Conservation (phyloP, 2,888 invertebrate genomes). For the Scaptomyza flava region DNA sequence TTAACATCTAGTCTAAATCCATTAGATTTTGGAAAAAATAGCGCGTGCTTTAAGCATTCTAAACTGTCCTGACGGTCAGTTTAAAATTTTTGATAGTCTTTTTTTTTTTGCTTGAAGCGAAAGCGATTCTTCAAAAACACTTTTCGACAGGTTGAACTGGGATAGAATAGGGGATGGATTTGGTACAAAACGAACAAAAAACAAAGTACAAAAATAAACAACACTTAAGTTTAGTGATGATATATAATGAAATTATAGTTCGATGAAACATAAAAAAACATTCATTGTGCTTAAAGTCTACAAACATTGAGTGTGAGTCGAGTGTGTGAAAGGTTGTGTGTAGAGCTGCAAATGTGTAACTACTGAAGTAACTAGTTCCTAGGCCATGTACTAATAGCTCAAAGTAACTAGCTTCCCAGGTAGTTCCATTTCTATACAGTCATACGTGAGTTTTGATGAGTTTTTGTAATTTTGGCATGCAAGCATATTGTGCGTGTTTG, state of each 20-base stretch:
- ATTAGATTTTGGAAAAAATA: neutral
- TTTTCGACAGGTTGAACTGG: slow-evolving; percentile 79
- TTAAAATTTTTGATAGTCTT: slow-evolving; percentile 3
- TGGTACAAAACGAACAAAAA: slow-evolving; percentile 35
- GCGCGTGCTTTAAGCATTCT: slow-evolving; percentile 70
- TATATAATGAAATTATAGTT: slow-evolving; percentile 10
- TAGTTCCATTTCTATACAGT: neutral
- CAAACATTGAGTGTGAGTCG: slow-evolving; percentile 21
- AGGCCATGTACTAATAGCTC: slow-evolving; percentile 64
- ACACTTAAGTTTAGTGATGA: slow-evolving; percentile 47
- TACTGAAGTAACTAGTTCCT: slow-evolving; percentile 17
- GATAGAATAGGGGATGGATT: slow-evolving; percentile 68
- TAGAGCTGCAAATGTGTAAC: neutral
- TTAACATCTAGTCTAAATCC: slow-evolving; percentile 43
- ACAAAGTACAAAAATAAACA: slow-evolving; percentile 49
- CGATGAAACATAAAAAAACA: slow-evolving; percentile 36
- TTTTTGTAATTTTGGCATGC: slow-evolving; percentile 15
- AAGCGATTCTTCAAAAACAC: slow-evolving; percentile 81
- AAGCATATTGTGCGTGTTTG: slow-evolving; percentile 13
- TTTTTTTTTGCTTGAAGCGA: slow-evolving; percentile 59
- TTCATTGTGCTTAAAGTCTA: slow-evolving; percentile 18
- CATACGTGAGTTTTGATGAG: neutral
- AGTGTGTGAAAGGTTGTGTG: slow-evolving; percentile 11
- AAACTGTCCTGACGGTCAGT: slow-evolving; percentile 8
- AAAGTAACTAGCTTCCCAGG: slow-evolving; percentile 4